Base-by-base conservation (phyloP, 2,113 vertebrate genomes). In the Albula goreensis region DNA sequence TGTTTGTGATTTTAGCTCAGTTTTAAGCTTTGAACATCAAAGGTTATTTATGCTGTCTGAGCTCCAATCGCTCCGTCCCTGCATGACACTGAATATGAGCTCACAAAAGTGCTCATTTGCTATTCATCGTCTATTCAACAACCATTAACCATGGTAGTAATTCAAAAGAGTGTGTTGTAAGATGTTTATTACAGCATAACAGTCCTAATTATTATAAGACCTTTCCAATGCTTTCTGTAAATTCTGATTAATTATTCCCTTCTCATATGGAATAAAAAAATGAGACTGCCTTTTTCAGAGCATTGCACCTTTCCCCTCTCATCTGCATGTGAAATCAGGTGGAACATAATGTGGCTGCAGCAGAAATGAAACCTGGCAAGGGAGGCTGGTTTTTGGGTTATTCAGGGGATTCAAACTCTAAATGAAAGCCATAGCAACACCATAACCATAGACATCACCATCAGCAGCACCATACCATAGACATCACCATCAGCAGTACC, bases 271-370 rank as follows among this genome's bases (percentile, higher is more conserved):
- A 74, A 74, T 74, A 74, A 74, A 22, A 74, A 74, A 74, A 74
- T 74, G n/a, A 25, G 31, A 74, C 70, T 31, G 70, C 70, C 70
- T 3, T 3, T 74, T 74, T 74, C 22, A 74, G n/a, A 10, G 17
- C n/a, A 8, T 31, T 74, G 70, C n/a, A 74, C 70, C 70, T 74
- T 74, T 74, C n/a, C 70, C 70, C 70, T 13, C 2, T n/a, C n/a
- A 74, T 74, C 31, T 74, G 70, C 70, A 74, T 74, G 70, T n/a
- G 70, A 25, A 74, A 74, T 74, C n/a, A 31, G 70, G n/a, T 74
- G 70, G 70, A 74, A 74, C 70, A 31, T 74, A 74, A 74, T 74
- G n/a, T 74, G 70, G 70, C 70, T 31, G 25, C 22, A 74, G 70
- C 70, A 74, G 70, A 74, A 66, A 19, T 15, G 17, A 66, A 74